These are phyloP conservation scores for Drosophila dunni DNA, from an alignment of 1,140 invertebrate species.

Conservation along the genomic window DNA sequence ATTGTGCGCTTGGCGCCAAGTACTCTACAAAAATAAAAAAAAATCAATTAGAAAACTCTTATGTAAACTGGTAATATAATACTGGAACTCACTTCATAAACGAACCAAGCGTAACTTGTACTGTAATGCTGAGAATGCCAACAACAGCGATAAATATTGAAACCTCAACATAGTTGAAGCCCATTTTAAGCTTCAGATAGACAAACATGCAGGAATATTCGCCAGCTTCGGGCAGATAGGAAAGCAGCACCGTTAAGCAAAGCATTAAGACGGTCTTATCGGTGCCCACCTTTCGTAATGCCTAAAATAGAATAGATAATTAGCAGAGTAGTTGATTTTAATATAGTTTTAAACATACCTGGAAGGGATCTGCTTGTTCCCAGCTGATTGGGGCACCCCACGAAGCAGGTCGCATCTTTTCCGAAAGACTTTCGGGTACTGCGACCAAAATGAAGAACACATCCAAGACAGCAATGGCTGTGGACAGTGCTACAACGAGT, in stretches of 20 bases:
- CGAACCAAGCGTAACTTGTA: constrained; percentile 95
- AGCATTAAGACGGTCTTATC: constrained; percentile 98
- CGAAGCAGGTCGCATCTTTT: constrained; percentile 93
- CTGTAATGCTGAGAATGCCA: constrained; percentile 97
- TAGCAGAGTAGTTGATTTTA: neutral
- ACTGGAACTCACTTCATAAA: constrained; percentile 88
- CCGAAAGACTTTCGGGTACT: constrained; percentile 98
- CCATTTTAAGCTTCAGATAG: constrained; percentile 99
- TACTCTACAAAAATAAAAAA: constrained; percentile 53
- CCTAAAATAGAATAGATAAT: constrained; percentile 84
- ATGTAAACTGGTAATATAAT: neutral
- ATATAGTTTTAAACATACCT: constrained; percentile 85
- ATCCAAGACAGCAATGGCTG: constrained; percentile 97
- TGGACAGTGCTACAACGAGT: constrained; percentile 97
- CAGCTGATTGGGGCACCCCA: constrained; percentile 94
- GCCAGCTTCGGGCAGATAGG: constrained; percentile 98
- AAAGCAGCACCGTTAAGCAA: constrained; percentile 98
- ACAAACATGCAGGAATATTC: constrained; percentile 99
- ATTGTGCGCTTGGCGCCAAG: constrained; percentile 98
- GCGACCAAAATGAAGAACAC: constrained; percentile 99
- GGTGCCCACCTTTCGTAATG: constrained; percentile 96
- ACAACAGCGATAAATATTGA: constrained; percentile 99
- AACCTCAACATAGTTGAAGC: constrained; percentile 97
- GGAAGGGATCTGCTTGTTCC: constrained; percentile 99
- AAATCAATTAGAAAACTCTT: neutral